Evolutionary conservation across 1,140 invertebrate species (phyloP).

Genomic region (Dryas iulia): DNA sequence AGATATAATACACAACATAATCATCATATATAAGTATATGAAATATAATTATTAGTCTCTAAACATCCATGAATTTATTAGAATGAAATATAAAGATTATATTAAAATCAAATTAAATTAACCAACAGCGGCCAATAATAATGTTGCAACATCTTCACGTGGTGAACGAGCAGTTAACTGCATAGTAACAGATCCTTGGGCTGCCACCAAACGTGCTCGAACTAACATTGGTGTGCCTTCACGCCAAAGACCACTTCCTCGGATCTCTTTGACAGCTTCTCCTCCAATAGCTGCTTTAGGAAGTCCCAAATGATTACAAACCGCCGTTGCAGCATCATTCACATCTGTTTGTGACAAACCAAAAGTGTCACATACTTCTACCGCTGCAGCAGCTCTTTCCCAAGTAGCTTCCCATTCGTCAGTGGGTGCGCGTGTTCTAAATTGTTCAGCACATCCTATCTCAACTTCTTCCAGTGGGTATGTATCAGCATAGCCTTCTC

Average conservation of each 20-base stretch:
- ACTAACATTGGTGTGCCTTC: slow-evolving; percentile 94
- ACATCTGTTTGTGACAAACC: slow-evolving; percentile 84
- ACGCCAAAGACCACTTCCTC: slow-evolving; percentile 80
- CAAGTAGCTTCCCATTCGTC: slow-evolving; percentile 56
- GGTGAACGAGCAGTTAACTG: slow-evolving; percentile 83
- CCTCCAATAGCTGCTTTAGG: slow-evolving; percentile 80
- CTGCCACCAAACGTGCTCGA: slow-evolving; percentile 88
- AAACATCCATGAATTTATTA: neutral
- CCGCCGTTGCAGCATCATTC: slow-evolving; percentile 88
- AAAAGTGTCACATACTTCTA: slow-evolving; percentile 55
- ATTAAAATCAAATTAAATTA: slow-evolving; percentile 67
- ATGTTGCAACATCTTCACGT: slow-evolving; percentile 87
- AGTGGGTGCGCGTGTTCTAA: slow-evolving; percentile 68
- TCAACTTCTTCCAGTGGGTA: slow-evolving; percentile 95
- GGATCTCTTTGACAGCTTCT: slow-evolving; percentile 83
- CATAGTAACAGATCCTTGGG: slow-evolving; percentile 88
- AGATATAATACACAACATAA: neutral
- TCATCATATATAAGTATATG: neutral
- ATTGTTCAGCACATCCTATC: slow-evolving; percentile 86
- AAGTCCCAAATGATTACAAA: slow-evolving; percentile 92
- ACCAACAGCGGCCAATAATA: slow-evolving; percentile 91
- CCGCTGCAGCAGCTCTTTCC: slow-evolving; percentile 42
- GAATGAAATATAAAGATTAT: neutral
- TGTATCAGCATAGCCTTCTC: slow-evolving; percentile 87
- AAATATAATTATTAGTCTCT: neutral